Evolutionary conservation across 2,113 vertebrate genomes (phyloP).

Genomic region (Pampusana beccarii): DNA sequence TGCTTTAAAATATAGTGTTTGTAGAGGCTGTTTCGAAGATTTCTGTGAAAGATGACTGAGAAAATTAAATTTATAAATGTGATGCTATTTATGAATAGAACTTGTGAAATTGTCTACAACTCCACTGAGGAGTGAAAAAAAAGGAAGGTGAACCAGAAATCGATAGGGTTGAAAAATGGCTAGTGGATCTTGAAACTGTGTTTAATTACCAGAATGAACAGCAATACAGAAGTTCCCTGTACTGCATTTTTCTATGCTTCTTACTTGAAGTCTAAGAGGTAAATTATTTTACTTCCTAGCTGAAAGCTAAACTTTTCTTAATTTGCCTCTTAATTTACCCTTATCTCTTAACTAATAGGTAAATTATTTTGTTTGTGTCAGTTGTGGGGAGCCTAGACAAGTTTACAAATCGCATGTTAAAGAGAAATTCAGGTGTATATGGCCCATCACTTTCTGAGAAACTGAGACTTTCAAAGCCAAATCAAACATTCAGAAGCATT

Average conservation of each 20-base stretch:
- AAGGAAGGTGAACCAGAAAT: not conserved
- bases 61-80: not conserved
- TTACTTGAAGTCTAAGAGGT: not conserved
- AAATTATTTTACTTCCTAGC: not conserved
- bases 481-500: not conserved
- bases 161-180: not conserved
- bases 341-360: not conserved
- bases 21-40: not conserved
- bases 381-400: not conserved
- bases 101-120: not conserved
- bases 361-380: not conserved
- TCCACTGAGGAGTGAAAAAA: not conserved
- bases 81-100: not conserved
- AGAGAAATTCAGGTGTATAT: not conserved
- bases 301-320: not conserved
- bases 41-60: not conserved
- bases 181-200: not conserved
- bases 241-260: not conserved
- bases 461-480: not conserved
- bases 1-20: not conserved
- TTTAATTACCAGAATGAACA: not conserved
- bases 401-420: not conserved
- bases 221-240: not conserved
- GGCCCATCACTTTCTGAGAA: not conserved
- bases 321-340: not conserved